Evolutionary conservation across 2,113 vertebrate species (phyloP), one percentile per base, ranked within the genome.

Genomic region (Abramis brama): DNA sequence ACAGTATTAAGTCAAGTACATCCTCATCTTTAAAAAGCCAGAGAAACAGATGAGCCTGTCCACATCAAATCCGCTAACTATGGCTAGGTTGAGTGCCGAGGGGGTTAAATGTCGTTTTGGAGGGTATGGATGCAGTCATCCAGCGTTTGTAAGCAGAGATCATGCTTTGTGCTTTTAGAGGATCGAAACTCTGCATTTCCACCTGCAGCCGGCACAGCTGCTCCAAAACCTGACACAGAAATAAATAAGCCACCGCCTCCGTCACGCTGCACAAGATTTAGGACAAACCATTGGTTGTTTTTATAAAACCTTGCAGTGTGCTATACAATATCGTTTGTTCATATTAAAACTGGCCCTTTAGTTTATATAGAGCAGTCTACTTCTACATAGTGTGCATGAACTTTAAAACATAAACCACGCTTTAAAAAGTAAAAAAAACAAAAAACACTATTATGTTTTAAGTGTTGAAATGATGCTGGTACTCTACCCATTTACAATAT

Each of bases 1-100:
- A 83, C 68, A 36, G 11, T 73, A 71, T 73, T 83, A 83, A 83
- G 82, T 83, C 68, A 73, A 83, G 82, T 83, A 83, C 82, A 73
- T 70, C 45, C 47, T 70, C 64, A 70, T 82, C 64, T 70, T 19
- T 9, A 73, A 73, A 71, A 83, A 73, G 81, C 50, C 50, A 73
- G 82, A 83, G 68, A 73, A 82, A 83, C 82, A 83, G 82, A 50
- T 83, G 50, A 83, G 82, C 33, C 3, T 59, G 80, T 66, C 60
- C 79, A 66, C 43, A 64, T 68, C 5, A 66, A 21, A 81, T 27
- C 21, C 36, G 2, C 27, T 23, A 55, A 52, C 62, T 50, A 82
- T 7, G 43, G 19, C 79, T 82, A 9, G 43, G 17, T 82, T 52
- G 17, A 82, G 60, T 82, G 80, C 2, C 6, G 25, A 36, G 45